Evolutionary conservation across 2,888 invertebrate genomes (phyloP), one percentile per base, ranked within the genome.

Genomic region (Parthenolecanium corni): DNA sequence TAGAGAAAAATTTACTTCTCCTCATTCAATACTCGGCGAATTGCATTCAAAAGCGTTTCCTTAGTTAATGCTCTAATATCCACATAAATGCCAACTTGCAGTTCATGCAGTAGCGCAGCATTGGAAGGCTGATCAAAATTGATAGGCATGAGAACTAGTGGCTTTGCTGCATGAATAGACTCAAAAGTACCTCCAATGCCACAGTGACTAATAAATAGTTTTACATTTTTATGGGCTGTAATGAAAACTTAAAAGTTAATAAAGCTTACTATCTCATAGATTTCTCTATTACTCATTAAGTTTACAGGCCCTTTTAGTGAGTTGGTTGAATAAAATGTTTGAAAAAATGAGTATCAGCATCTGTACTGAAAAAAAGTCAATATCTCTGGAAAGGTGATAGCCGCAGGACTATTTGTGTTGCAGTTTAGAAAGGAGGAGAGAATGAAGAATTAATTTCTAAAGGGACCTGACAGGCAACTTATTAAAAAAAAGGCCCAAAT

Each of bases 141-240:
- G 12, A 54, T 23, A 1, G 54, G 54, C 38, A 16, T 23, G 1
- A 40, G 40, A 23, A 54, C 42, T 12, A 54, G n/a, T 24, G 54
- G 54, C 9, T 38, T 54, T 14, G 21, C 54, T 38, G 54, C 42
- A 14, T 54, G 42, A 42, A 54, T 20, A 6, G 54, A 18, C 20
- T 54, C 54, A n/a, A 40, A 18, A n/a, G 20, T 23, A 16, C 54
- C 16, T 12, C 54, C 42, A n/a, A 54, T 40, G 14, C 54, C 54
- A 9, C 54, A 54, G 23, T 54, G 54, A 24, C 54, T 54, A 1
- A 54, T 54, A 9, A 54, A 54, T 3, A 40, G 23, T 40, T 40
- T 40, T 11, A 54, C 54, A 14, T 54, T 54, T 40, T 54, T 23
- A n/a, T 54, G 54, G 4, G 31, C 54, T 54, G 11, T 18, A 53